Evolutionary conservation across 1,140 invertebrate genomes (phyloP), one percentile per base, ranked within the genome.

Genomic region (Xylocopa sonorina): DNA sequence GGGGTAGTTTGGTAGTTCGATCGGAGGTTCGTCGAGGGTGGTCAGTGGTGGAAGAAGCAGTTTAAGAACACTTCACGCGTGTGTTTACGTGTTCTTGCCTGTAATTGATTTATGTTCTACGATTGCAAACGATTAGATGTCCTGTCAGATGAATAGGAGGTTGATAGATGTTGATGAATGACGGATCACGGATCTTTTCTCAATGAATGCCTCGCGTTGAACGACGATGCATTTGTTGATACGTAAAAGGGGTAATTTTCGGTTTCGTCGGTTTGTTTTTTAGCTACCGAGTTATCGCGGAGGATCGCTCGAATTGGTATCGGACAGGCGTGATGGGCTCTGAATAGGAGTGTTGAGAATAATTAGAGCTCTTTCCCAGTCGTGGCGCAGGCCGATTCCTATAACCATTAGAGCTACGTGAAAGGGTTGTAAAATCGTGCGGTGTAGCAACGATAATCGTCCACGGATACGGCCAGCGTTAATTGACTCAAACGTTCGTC

Each of bases 401-500:
- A 21, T 21, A 46, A 29, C 24, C 24, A 64, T 64, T 46, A 64
- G 10, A 29, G 41, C 16, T 9, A 5, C 14, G 38, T 29, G 7
- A 7, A 46, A 46, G 5, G 63, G 27, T 66, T 48, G 63, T n/a
- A n/a, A 50, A 66, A n/a, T 10, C 27, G 24, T 14, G 18, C 14
- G 27, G 10, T 9, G 29, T n/a, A 32, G 32, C 27, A 48, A 50
- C 29, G 43, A 32, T 50, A 67, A 67, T 66, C 16, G 63, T 62
- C 21, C n/a, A 34, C 7, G 41, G 24, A 46, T 64, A 46, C 67
- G 50, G 57, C 29, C 38, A 18, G 5, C 21, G 58, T 85, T 86
- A 86, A 86, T 85, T 77, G 76, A 84, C 76, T 79, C 74, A 60
- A 41, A 73, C 27, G 29, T 80, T 81, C 72, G 60, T 83, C 78